Percentiles rank a stretch among this genome's conserved stretches.
Conservation (phyloP, 2,888 invertebrate genomes). For the Pteria penguin region DNA sequence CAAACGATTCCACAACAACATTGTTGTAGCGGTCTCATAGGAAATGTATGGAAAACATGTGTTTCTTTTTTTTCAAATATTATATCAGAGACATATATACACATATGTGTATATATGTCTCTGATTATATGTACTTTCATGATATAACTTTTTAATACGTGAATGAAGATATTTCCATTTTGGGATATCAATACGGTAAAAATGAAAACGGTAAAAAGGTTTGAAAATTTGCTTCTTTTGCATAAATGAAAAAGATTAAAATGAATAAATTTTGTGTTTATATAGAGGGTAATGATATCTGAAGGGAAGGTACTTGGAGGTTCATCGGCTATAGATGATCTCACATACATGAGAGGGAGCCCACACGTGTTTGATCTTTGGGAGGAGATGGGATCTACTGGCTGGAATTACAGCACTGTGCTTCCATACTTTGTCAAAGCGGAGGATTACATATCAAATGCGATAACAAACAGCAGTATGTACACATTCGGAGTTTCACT, state of each 20-base stretch:
- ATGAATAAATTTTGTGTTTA: background rate
- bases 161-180: too few relatives aligned
- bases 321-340: conserved; percentile 11
- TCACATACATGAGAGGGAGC: conserved; percentile 19
- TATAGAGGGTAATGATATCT: conserved; percentile 11
- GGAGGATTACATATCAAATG: background rate
- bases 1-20: background rate
- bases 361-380: conserved; percentile 15
- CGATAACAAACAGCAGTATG: too few relatives aligned
- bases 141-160: too few relatives aligned
- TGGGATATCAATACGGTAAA: too few relatives aligned
- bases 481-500: too few relatives aligned
- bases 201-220: too few relatives aligned
- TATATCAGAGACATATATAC: too few relatives aligned
- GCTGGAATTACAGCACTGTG: conserved; percentile 16
- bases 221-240: too few relatives aligned
- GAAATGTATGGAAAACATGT: background rate
- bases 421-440: conserved; percentile 5
- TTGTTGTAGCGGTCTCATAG: background rate
- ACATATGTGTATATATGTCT: too few relatives aligned
- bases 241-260: too few relatives aligned
- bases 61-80: too few relatives aligned
- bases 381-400: conserved; percentile 8
- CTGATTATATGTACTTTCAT: too few relatives aligned
- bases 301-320: conserved; percentile 23